Evolutionary conservation across 2,888 invertebrate species (phyloP), one percentile per base, ranked within the genome.

Genomic region (Lutraria lutraria): DNA sequence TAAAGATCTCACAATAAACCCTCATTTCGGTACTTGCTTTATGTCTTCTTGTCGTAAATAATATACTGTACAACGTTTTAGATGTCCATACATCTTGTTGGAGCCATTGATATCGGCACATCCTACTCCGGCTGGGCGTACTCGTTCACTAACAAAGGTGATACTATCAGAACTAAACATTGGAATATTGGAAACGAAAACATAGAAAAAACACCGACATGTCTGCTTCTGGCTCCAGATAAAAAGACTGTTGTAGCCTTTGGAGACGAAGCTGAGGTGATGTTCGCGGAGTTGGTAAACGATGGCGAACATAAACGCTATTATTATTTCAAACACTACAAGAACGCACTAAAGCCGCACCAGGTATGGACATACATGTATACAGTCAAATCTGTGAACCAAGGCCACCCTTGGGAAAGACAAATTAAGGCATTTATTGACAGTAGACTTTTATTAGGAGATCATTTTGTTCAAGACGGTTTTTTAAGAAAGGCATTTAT

Each of bases 201-300:
- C 13, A 29, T 31, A 29, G 76, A 87, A 34, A 87, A 87, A 54
- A 68, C 83, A 31, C 76, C 76, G 19, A 87, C 87, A n/a, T 87
- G 87, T 54, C 3, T 87, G 16, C 54, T 87, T 34, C 68, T 87
- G 8, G 52, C 76, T 13, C 87, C 87, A 21, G 87, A 83, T 83
- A 83, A 83, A 15, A 52, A 25, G 21, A 87, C 87, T 12, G 52
- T 60, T 8, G 83, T 25, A 34, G 82, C 76, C n/a, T 87, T 87
- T 31, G 87, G 83, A n/a, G 63, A 83, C n/a, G 87, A 87, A 4
- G 87, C 87, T 0, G 87, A 87, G 83, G 34, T 60, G 31, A 76
- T 56, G 54, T 87, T 83, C 29, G 53, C 60, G 13, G 34, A 87
- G 34, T 54, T 87, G 19, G 76, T 29, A 3, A 29, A 19, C 0